Evolutionary conservation across 2,888 invertebrate genomes (phyloP).

Genomic region (Lordiphosa andalusiaca): DNA sequence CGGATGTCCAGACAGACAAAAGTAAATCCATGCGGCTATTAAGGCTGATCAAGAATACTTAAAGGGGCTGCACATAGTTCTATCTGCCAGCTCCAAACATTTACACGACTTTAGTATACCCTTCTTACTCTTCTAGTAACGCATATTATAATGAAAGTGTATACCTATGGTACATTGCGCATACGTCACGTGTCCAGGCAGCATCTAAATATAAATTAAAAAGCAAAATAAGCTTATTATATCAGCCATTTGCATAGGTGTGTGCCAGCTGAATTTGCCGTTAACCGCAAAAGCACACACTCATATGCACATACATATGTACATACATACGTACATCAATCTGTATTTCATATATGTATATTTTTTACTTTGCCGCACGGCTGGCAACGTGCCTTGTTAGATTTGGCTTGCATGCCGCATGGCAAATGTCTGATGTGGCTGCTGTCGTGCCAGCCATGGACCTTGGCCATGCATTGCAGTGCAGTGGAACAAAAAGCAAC

Average conservation of each 20-base stretch:
- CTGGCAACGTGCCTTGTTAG: constrained; percentile 63
- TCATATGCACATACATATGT: constrained; percentile 19
- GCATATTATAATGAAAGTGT: too few species aligned
- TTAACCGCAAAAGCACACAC: constrained; percentile 25
- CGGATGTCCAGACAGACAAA: too few species aligned
- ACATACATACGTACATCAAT: constrained; percentile 25
- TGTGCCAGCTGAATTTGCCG: constrained; percentile 1
- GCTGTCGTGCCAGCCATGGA: constrained; percentile 41
- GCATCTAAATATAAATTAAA: background rate
- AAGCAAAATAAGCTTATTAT: too few species aligned
- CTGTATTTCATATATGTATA: constrained; percentile 33
- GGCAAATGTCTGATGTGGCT: constrained; percentile 10
- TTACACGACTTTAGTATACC: too few species aligned
- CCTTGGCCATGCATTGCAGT: constrained; percentile 43
- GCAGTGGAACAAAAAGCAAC: background rate
- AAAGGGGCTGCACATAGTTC: too few species aligned
- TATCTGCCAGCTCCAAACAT: too few species aligned
- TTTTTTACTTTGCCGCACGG: constrained; percentile 64
- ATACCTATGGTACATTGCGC: too few species aligned
- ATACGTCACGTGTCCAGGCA: background rate
- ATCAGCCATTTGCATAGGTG: too few species aligned
- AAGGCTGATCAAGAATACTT: too few species aligned
- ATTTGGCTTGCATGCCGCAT: constrained; percentile 30
- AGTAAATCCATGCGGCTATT: too few species aligned
- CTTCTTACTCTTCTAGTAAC: too few species aligned